These are phyloP conservation scores for Hedychridium roseum DNA, from an alignment of 2,888 invertebrate genomes.

Conservation along the genomic window DNA sequence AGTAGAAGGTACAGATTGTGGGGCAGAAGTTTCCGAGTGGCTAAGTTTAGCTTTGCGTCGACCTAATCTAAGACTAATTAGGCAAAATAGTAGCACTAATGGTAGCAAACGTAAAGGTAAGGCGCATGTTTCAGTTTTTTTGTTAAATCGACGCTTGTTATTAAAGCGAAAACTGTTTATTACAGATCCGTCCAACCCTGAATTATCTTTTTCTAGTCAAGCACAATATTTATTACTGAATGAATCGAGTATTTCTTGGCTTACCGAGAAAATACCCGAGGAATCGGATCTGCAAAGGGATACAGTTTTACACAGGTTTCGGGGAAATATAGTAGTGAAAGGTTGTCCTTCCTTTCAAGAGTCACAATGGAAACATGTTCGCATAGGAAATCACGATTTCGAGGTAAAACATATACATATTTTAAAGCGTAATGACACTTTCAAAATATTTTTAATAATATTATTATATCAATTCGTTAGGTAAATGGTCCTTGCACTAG, in stretches of 20 bases:
- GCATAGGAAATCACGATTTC: constrained; percentile 73
- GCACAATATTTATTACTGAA: constrained; percentile 87
- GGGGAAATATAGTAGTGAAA: constrained; percentile 88
- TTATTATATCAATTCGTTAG: constrained; percentile 63
- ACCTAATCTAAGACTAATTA: constrained; percentile 75
- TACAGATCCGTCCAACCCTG: constrained; percentile 39
- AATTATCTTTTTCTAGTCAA: constrained; percentile 79
- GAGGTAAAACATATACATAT: constrained; percentile 66
- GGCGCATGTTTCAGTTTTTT: neutral
- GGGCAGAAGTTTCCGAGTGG: constrained; percentile 83
- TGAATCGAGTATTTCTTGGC: constrained; percentile 77
- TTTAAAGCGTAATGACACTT: too few species aligned
- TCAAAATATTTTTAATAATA: constrained; percentile 5
- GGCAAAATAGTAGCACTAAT: constrained; percentile 66
- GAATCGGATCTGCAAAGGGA: constrained; percentile 65
- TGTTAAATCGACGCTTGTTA: too few species aligned
- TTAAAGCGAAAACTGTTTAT: too few species aligned
- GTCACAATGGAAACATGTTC: constrained; percentile 73
- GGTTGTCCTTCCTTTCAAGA: constrained; percentile 80
- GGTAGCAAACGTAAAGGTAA: too few species aligned
- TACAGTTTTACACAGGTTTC: constrained; percentile 79
- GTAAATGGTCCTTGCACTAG: constrained; percentile 84
- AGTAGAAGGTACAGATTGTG: constrained; percentile 84
- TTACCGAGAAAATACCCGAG: constrained; percentile 69
- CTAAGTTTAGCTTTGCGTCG: constrained; percentile 75